phyloP scores from a whole-genome alignment of 2,888 invertebrate species.

The Entomobrya proxima region DNA sequence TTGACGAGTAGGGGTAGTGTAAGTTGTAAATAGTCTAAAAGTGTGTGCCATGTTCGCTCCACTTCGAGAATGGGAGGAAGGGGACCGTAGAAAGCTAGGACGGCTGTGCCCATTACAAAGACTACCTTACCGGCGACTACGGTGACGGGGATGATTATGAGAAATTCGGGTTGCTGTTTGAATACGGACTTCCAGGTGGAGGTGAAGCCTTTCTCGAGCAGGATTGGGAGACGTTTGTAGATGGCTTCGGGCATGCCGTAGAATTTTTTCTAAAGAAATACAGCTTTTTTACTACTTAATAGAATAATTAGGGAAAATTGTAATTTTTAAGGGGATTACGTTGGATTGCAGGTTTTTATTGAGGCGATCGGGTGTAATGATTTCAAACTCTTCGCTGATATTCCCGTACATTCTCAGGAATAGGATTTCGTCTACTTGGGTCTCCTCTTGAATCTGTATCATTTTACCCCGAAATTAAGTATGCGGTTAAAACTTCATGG shows the following conservation, averaged over 20 bases:
- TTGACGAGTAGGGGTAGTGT: constrained; percentile 51
- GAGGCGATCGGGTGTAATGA: background rate
- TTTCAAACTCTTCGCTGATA: constrained; percentile 50
- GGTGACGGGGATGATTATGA: constrained; percentile 39
- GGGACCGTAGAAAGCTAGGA: background rate
- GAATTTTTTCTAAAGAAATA: constrained; percentile 39
- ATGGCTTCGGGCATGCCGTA: constrained; percentile 48
- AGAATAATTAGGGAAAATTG: background rate
- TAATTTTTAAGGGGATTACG: constrained; percentile 16
- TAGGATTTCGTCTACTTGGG: background rate
- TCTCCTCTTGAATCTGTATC: constrained; percentile 34
- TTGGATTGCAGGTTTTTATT: constrained; percentile 16
- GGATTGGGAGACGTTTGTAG: constrained; percentile 39
- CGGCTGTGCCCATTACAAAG: constrained; percentile 29
- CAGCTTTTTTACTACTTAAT: background rate
- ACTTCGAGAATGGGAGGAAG: constrained; percentile 1
- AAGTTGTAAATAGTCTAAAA: constrained; percentile 44
- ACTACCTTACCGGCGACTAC: background rate
- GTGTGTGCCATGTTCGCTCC: constrained; percentile 27
- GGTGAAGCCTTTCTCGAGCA: constrained; percentile 37
- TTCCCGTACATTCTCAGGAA: constrained; percentile 38
- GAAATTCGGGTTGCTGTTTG: constrained; percentile 6
- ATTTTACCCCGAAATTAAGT: background rate
- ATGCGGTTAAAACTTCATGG: background rate
- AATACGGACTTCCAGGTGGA: constrained; percentile 34